Evolutionary conservation across 2,113 vertebrate genomes (phyloP), one percentile per base, ranked within the genome.

Genomic region (Tachuris rubrigastra): DNA sequence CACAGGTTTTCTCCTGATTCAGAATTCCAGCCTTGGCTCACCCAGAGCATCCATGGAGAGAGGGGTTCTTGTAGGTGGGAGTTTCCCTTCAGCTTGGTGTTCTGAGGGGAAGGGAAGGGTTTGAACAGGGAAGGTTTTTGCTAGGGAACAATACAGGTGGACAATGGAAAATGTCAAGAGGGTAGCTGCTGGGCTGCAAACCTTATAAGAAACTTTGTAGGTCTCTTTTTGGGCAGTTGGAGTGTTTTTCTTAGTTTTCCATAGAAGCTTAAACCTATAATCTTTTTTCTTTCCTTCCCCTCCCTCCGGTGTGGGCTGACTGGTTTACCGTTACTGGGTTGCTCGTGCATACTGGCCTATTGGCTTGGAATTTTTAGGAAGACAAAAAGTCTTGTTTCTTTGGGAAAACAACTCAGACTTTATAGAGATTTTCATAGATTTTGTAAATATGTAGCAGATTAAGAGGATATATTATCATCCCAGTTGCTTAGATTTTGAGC

Each of bases 341-440:
- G 66, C 46, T 92, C 42, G 22, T 66, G 35, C 59, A 4, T 42
- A 21, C 46, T 88, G 82, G 46, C 55, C 63, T 84, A 5, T 73
- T 90, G 72, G 53, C 63, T 30, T 14, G 37, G 63, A 80, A 50
- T 92, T 50, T 81, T 84, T 86, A 66, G 42, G 17, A 46, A 55
- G 53, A 58, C 71, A 66, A 73, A 78, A 90, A 90, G 55, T 85
- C 53, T 58, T 68, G 5, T 90, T 89, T 85, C 47, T 62, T 69
- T 62, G 56, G 50, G 63, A 92, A 93, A 88, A 88, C 46, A 90
- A 73, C 52, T 50, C 67, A 1, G 25, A 63, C 71, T 86, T 95
- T 22, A 35, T 23, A 50, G 88, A 95, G 75, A 93, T 89, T 83
- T 90, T 41, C 78, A 69, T 4, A 79, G 85, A 82, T 94, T 93